Conservation (phyloP, 2,113 vertebrate genomes). For the Cranoglanis bouderius region DNA sequence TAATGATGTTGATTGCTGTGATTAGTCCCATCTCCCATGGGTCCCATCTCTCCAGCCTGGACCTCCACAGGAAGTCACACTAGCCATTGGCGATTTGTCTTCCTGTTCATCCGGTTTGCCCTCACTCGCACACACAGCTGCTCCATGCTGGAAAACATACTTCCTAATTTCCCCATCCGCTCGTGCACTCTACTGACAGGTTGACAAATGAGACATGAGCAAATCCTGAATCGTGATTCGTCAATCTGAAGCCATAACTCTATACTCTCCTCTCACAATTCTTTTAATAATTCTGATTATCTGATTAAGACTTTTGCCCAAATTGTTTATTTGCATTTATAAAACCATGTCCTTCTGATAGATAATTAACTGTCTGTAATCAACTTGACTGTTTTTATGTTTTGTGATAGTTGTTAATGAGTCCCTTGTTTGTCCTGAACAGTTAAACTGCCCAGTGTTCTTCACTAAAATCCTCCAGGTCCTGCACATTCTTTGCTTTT, state of each 20-base stretch:
- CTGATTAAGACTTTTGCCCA: not conserved
- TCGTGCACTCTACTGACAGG: not conserved
- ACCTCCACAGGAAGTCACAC: constrained; percentile 74
- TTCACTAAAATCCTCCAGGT: too few relatives aligned
- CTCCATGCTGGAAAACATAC: constrained; percentile 63
- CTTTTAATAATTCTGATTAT: not conserved
- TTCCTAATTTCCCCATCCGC: constrained; percentile 54
- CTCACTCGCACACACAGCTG: constrained; percentile 63
- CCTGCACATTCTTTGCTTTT: too few relatives aligned
- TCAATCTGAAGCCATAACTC: not conserved
- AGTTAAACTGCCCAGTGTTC: too few relatives aligned
- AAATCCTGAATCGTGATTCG: not conserved
- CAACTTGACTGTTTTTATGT: too few relatives aligned
- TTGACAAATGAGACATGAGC: constrained; percentile 45
- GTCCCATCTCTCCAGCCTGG: constrained; percentile 44
- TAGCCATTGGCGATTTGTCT: constrained; percentile 74
- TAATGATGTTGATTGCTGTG: constrained; percentile 80
- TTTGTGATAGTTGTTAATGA: too few relatives aligned
- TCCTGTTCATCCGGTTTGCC: constrained; percentile 66
- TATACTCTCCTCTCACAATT: too few relatives aligned
- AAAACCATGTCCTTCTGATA: not conserved
- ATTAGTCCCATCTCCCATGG: constrained; percentile 74
- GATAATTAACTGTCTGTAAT: not conserved
- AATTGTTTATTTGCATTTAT: not conserved
- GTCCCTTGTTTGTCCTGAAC: too few relatives aligned